Percentiles rank a stretch among this genome's conserved stretches.
Evolutionary conservation across 2,888 invertebrate genomes (phyloP).

Genomic region (Oscheius sp.): DNA sequence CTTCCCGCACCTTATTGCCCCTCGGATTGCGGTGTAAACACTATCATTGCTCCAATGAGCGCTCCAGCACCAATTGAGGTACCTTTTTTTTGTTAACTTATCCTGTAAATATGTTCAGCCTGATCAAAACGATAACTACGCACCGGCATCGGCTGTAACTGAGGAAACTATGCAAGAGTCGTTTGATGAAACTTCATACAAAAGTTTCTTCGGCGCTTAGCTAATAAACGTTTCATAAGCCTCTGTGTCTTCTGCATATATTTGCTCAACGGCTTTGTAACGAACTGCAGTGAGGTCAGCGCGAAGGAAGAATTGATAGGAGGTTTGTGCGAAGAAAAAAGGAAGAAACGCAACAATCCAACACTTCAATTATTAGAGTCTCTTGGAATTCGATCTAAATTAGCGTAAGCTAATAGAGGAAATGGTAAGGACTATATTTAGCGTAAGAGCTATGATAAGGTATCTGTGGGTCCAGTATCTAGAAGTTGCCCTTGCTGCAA

Average conservation of each 20-base stretch:
- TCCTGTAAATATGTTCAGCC: neutral
- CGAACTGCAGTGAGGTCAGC: constrained; percentile 8
- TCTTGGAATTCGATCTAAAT: no score
- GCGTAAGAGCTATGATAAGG: no score
- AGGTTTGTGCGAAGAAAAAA: neutral
- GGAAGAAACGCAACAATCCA: no score
- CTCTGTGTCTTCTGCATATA: constrained; percentile 3
- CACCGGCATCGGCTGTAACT: neutral
- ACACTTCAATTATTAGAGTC: no score
- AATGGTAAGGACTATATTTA: no score
- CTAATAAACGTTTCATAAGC: constrained; percentile 14
- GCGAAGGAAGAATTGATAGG: neutral
- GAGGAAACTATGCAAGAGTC: constrained; percentile 41
- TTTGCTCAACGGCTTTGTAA: constrained; percentile 10
- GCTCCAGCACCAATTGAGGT: constrained; percentile 30
- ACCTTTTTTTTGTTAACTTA: no score
- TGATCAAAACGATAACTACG: constrained; percentile 5
- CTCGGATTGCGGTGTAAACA: constrained; percentile 62
- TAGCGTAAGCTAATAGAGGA: no score
- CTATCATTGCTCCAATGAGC: constrained; percentile 47
- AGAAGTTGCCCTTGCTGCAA: no score
- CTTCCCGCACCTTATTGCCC: constrained; percentile 60
- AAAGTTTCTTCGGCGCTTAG: constrained; percentile 45
- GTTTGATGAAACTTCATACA: constrained; percentile 53
- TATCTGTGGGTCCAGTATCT: no score